These are phyloP conservation scores for Dromaius novaehollandiae DNA, from an alignment of 2,113 vertebrate species.

Conservation along the genomic window DNA sequence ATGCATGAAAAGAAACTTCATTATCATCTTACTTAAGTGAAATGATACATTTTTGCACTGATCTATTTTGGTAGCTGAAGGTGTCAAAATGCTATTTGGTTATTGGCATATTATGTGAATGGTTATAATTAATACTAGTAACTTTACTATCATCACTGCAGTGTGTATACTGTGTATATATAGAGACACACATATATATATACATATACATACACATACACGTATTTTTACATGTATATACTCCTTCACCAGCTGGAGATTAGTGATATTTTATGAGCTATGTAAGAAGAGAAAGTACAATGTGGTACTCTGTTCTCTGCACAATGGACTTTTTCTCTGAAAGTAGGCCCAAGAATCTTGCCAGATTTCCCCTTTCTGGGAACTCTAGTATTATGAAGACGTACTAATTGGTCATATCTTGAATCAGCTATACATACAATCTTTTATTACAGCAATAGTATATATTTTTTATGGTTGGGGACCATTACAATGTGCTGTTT, in stretches of 20 bases:
- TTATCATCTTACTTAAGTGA: slow-evolving; percentile 17
- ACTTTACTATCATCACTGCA: background rate
- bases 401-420: slow-evolving; percentile 37
- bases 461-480: background rate
- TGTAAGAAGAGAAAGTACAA: background rate
- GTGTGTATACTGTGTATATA: background rate
- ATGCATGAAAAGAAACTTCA: background rate
- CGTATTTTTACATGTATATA: background rate
- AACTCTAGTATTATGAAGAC: background rate
- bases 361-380: background rate
- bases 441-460: background rate
- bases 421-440: background rate
- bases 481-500: background rate
- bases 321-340: background rate
- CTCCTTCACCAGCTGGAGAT: background rate
- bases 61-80: background rate
- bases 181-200: background rate
- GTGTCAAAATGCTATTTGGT: background rate
- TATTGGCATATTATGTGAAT: background rate
- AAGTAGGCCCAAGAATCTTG: background rate
- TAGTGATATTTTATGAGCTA: background rate
- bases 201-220: background rate
- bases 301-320: background rate
- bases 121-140: slow-evolving; percentile 8
- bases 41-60: background rate